phyloP scores from a whole-genome alignment of 1,140 invertebrate species.

The Vanessa atalanta region DNA sequence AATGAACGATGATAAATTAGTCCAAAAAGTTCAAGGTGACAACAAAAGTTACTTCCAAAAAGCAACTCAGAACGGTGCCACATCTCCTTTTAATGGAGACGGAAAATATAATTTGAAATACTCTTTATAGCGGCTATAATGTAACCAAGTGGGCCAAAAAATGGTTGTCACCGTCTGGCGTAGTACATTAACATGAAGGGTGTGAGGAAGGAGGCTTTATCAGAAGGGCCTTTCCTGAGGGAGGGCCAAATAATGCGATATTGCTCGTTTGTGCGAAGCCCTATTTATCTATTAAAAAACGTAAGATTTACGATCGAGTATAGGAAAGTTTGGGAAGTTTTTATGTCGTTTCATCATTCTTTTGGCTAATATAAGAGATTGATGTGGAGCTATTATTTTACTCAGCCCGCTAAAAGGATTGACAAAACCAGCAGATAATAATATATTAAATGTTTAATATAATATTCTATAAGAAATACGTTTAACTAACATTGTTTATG shows the following conservation, averaged over 20 bases:
- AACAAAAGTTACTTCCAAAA: slow-evolving; percentile 50
- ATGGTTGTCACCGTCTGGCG: slow-evolving; percentile 79
- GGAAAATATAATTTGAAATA: slow-evolving; percentile 79
- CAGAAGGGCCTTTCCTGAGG: slow-evolving; percentile 79
- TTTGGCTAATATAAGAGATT: slow-evolving; percentile 69
- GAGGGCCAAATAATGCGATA: slow-evolving; percentile 79
- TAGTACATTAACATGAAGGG: slow-evolving; percentile 79
- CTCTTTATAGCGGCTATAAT: slow-evolving; percentile 76
- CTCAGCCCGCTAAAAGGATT: slow-evolving; percentile 12
- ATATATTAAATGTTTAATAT: background rate
- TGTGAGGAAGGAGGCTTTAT: slow-evolving; percentile 78
- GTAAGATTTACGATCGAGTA: slow-evolving; percentile 73
- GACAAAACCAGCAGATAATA: background rate
- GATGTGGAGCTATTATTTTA: slow-evolving; percentile 67
- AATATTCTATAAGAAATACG: no score
- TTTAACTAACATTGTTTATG: no score
- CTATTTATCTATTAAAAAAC: slow-evolving; percentile 81
- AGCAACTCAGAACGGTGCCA: slow-evolving; percentile 49
- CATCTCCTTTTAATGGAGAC: slow-evolving; percentile 75
- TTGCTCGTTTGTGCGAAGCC: slow-evolving; percentile 78
- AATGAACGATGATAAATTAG: slow-evolving; percentile 34
- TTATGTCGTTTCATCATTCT: slow-evolving; percentile 70
- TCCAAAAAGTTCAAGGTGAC: slow-evolving; percentile 19
- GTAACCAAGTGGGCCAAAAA: slow-evolving; percentile 80
- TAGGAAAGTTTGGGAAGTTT: slow-evolving; percentile 74